phyloP scores from a whole-genome alignment of 2,797 vertebrate genomes.

The Spinibarbus caldwelli region DNA sequence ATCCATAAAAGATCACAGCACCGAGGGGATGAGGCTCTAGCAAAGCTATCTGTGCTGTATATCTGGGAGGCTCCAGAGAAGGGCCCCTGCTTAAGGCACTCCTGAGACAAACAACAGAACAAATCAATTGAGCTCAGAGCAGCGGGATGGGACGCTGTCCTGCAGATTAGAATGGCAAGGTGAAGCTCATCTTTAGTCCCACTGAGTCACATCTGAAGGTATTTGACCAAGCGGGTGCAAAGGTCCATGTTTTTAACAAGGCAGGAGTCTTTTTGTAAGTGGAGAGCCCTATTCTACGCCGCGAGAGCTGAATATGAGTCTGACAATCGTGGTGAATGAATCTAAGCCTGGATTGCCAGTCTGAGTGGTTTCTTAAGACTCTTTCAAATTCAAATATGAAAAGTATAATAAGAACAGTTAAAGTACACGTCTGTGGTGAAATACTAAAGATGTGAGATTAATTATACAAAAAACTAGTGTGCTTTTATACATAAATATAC shows the following conservation, averaged over 20 bases:
- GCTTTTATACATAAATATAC: background rate
- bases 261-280: constrained; percentile 17
- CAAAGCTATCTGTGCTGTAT: constrained; percentile 63
- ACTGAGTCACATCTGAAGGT: constrained; percentile 28
- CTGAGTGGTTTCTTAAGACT: constrained; percentile 5
- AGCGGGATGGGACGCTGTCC: constrained; percentile 64
- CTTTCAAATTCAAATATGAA: background rate
- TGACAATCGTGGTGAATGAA: background rate
- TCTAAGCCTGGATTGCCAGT: background rate
- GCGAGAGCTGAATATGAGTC: background rate
- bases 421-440: background rate
- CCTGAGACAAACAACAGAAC: constrained; percentile 76
- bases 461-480: too few species aligned
- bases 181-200: constrained; percentile 58
- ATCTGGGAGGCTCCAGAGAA: constrained; percentile 68
- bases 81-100: constrained; percentile 75
- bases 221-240: background rate
- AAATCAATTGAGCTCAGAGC: constrained; percentile 74
- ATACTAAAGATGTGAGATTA: background rate
- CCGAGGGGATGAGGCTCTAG: constrained; percentile 47
- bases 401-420: background rate
- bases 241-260: constrained; percentile 18
- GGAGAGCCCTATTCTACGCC: background rate
- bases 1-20: constrained; percentile 68
- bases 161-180: constrained; percentile 71